phyloP scores from a whole-genome alignment of 1,140 invertebrate species.

The Vanessa atalanta region DNA sequence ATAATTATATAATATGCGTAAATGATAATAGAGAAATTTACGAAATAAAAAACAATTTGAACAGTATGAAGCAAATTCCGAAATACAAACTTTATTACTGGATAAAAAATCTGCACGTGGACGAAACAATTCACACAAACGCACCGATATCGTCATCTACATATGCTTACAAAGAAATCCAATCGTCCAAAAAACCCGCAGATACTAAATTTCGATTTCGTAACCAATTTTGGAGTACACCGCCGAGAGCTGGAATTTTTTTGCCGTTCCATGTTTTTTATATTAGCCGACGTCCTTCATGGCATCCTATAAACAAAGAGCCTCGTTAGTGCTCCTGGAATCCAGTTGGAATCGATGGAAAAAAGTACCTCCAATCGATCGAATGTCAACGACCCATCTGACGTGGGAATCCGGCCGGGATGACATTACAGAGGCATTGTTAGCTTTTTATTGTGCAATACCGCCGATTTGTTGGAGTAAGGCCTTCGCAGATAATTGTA shows the following conservation, averaged over 20 bases:
- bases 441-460: conserved; percentile 54
- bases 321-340: conserved; percentile 58
- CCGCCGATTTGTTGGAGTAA: conserved; percentile 30
- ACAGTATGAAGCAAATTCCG: too few relatives aligned
- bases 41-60: too few relatives aligned
- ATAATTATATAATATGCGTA: too few relatives aligned
- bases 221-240: conserved; percentile 35
- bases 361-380: conserved; percentile 61
- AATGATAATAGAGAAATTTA: too few relatives aligned
- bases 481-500: conserved; percentile 3
- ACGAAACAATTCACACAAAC: background rate
- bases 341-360: conserved; percentile 61
- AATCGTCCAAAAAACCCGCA: conserved; percentile 10
- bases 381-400: conserved; percentile 62
- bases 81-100: too few relatives aligned
- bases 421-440: conserved; percentile 64
- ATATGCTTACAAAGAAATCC: conserved; percentile 27
- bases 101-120: too few relatives aligned
- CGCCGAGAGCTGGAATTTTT: conserved; percentile 20
- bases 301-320: conserved; percentile 54
- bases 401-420: conserved; percentile 70
- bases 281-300: conserved; percentile 50
- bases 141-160: conserved; percentile 12
- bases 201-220: conserved; percentile 30
- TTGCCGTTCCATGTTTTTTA: conserved; percentile 35